Conservation (phyloP, 2,113 vertebrate species). For the Melanotaenia duboulayi region DNA sequence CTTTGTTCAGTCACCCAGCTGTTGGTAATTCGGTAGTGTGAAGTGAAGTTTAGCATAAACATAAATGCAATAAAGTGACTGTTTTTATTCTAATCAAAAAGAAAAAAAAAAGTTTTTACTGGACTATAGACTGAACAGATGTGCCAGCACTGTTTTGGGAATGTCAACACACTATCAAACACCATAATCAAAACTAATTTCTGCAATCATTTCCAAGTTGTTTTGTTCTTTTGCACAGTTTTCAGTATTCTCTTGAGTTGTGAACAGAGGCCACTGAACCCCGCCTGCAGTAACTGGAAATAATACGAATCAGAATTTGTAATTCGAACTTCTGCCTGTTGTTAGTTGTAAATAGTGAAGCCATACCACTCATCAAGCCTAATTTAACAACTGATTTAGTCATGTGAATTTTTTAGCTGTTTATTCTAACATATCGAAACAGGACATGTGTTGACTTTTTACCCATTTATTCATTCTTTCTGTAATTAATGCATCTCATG, state of each 20-base stretch:
- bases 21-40: slow-evolving; percentile 29
- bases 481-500: slow-evolving; percentile 8
- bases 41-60: slow-evolving; percentile 4
- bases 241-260: neutral
- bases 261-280: neutral
- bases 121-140: neutral
- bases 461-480: neutral
- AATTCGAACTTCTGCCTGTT: neutral
- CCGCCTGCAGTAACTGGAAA: neutral
- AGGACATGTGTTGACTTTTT: neutral
- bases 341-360: neutral
- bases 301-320: neutral
- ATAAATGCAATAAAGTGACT: slow-evolving; percentile 15
- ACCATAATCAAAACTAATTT: neutral
- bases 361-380: neutral
- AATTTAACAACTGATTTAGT: neutral
- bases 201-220: neutral
- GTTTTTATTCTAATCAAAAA: slow-evolving; percentile 1
- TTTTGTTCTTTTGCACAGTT: neutral
- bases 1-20: slow-evolving; percentile 9
- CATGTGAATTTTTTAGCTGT: neutral
- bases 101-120: neutral
- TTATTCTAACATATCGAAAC: neutral
- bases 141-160: neutral
- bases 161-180: neutral